Base-by-base conservation (phyloP, 2,113 vertebrate genomes). In the Nerophis lumbriciformis region DNA sequence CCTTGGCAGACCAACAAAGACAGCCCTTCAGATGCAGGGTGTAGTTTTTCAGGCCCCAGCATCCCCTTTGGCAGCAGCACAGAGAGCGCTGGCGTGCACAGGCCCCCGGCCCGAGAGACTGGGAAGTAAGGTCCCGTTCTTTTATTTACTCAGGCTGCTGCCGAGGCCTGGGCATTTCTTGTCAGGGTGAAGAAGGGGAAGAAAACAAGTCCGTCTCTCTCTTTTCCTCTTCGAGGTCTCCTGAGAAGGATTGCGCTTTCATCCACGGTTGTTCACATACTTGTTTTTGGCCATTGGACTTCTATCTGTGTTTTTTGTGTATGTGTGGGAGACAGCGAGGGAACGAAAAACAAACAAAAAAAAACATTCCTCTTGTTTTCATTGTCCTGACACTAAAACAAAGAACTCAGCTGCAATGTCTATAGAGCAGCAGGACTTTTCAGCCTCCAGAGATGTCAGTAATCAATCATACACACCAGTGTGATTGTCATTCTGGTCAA, bases 91-190 rank as follows among this genome's bases (percentile, higher is more conserved):
- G 93, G 91, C 92, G 92, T 91, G 88, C 90, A 89, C 80, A 85
- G 82, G 82, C 85, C 79, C 80, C 90, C 90, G 91, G 92, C 94
- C 94, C 94, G 93, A 89, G 91, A 94, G 94, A 94, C 93, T 73
- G 93, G 94, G 93, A 95, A 97, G 94, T 95, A 94, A 94, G 92
- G 92, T 45, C 94, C 92, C 90, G 73, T 90, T 79, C 92, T 97
- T 97, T 96, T 99, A 99, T 99, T 99, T 97, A 97, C 95, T 94
- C 94, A 95, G 94, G 96, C 94, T 93, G 94, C 85, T 85, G 85
- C 94, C 90, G 90, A 94, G 93, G 94, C 93, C 93, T 91, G 93
- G 93, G 91, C 92, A 95, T 95, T 96, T 94, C 94, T 96, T 85
- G 93, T 95, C 94, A 94, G 92, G 93, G 88, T 94, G 93, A 93